phyloP scores from a whole-genome alignment of 2,797 vertebrate species.

The Ara ararauna region DNA sequence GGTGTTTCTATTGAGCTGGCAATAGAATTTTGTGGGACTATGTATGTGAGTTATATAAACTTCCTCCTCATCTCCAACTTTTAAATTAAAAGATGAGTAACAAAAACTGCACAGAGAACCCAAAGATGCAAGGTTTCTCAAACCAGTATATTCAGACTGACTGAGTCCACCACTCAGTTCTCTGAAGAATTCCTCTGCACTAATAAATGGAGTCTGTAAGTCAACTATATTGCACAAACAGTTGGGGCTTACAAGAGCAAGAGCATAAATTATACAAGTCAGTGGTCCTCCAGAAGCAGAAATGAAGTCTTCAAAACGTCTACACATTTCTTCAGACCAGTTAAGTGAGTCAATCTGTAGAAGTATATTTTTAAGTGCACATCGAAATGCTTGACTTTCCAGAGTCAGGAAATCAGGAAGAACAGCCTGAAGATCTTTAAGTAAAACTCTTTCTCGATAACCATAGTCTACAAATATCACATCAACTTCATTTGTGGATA shows the following conservation, averaged over 20 bases:
- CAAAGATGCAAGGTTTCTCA: constrained; percentile 57
- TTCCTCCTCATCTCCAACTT: constrained; percentile 82
- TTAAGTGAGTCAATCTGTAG: constrained; percentile 21
- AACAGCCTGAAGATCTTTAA: constrained; percentile 80
- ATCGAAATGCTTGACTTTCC: constrained; percentile 87
- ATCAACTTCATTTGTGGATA: constrained; percentile 57
- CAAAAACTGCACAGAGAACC: constrained; percentile 82
- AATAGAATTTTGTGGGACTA: constrained; percentile 87
- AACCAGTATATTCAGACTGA: constrained; percentile 1
- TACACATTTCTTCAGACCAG: constrained; percentile 73
- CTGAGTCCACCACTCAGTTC: constrained; percentile 39
- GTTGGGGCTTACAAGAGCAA: constrained; percentile 72
- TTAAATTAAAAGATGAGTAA: constrained; percentile 86
- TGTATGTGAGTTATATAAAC: constrained; percentile 84
- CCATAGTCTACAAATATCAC: constrained; percentile 89
- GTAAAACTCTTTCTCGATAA: constrained; percentile 71
- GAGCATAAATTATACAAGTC: constrained; percentile 80
- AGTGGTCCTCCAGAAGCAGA: constrained; percentile 56
- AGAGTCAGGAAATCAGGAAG: constrained; percentile 80
- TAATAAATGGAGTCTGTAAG: constrained; percentile 75
- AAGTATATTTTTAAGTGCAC: constrained; percentile 79
- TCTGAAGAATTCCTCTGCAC: constrained; percentile 72
- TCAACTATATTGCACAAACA: constrained; percentile 83
- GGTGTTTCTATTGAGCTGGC: constrained; percentile 87
- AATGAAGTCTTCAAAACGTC: constrained; percentile 78